phyloP scores from a whole-genome alignment of 2,113 vertebrate genomes.

The Vulpes lagopus region DNA sequence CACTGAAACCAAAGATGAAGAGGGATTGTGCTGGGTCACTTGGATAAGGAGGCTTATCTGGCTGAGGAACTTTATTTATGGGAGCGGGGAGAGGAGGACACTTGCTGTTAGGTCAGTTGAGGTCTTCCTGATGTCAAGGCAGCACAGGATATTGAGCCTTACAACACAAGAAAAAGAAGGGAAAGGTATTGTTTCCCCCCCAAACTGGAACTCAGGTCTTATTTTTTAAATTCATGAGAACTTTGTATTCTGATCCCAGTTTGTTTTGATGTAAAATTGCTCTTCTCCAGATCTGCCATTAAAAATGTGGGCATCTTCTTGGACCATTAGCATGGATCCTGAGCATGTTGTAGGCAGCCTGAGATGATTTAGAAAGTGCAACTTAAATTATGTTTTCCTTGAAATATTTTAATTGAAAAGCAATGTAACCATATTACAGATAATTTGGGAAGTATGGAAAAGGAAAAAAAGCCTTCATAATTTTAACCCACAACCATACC shows the following conservation, averaged over 20 bases:
- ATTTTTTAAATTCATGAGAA: background rate
- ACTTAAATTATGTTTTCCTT: background rate
- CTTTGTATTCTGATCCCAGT: background rate
- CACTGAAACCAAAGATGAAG: background rate
- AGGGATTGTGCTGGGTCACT: background rate
- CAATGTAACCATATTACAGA: background rate
- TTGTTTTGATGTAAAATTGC: background rate
- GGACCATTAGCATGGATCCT: background rate
- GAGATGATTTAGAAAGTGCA: background rate
- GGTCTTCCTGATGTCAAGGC: background rate
- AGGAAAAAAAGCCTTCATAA: background rate
- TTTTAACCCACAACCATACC: background rate
- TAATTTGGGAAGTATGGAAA: conserved; percentile 27
- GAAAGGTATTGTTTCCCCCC: background rate
- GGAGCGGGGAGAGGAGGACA: background rate
- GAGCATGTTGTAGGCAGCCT: background rate
- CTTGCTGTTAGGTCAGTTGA: background rate
- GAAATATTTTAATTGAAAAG: conserved; percentile 47
- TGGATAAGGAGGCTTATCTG: background rate
- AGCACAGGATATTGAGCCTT: background rate
- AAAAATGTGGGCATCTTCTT: background rate
- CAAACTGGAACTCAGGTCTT: background rate
- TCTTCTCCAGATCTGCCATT: conserved; percentile 5
- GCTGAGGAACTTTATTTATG: background rate
- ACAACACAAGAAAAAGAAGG: background rate